Evolutionary conservation across 2,113 vertebrate species (phyloP).

Genomic region (Tyrannus savana): DNA sequence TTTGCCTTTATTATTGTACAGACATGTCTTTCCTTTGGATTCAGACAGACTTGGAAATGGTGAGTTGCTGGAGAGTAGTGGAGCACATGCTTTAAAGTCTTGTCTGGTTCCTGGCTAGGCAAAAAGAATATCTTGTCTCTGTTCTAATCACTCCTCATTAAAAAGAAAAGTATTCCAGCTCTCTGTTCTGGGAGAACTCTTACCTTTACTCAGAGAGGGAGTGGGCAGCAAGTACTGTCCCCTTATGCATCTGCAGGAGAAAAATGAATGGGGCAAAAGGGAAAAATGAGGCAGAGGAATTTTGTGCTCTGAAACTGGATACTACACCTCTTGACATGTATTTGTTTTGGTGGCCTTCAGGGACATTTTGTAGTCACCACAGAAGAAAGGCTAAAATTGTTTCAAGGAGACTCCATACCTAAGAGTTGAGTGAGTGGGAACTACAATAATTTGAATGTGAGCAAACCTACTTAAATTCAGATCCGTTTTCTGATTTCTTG

Average conservation of each 20-base stretch:
- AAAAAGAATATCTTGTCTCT: neutral
- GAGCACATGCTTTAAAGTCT: conserved; percentile 16
- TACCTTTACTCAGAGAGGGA: neutral
- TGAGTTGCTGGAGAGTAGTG: conserved; percentile 10
- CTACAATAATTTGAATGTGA: conserved; percentile 30
- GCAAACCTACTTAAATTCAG: conserved; percentile 44
- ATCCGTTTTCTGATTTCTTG: conserved; percentile 23
- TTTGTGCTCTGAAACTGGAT: conserved; percentile 20
- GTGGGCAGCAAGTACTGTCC: neutral
- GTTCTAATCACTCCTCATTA: conserved; percentile 4
- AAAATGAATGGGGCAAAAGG: neutral
- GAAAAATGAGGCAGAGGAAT: neutral
- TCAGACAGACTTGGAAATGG: conserved; percentile 17
- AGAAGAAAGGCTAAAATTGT: conserved; percentile 11
- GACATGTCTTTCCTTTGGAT: conserved; percentile 12
- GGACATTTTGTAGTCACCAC: conserved; percentile 17
- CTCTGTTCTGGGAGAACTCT: neutral
- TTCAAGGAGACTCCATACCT: neutral
- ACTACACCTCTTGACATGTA: neutral
- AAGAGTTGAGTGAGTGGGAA: neutral
- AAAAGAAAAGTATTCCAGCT: neutral
- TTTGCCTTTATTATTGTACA: conserved; percentile 18
- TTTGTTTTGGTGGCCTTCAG: conserved; percentile 28
- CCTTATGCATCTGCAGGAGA: neutral
- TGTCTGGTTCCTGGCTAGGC: neutral